Evolutionary conservation across 2,888 invertebrate species (phyloP), one percentile per base, ranked within the genome.

Genomic region (Cinara cedri): DNA sequence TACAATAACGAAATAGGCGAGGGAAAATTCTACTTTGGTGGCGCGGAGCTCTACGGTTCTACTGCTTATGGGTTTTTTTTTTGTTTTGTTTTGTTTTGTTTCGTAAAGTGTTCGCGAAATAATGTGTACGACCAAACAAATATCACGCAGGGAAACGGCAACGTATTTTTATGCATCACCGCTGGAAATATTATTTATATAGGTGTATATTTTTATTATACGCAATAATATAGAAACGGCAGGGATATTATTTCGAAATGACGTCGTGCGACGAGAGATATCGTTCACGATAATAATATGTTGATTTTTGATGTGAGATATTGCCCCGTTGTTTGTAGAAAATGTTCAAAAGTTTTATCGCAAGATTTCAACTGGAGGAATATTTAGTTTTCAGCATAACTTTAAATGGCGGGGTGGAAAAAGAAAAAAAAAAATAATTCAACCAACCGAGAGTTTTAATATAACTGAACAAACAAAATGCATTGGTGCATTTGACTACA

Each of bases 401-500:
- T 44, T 24, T 54, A 13, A 54, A 13, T n/a, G 34, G 63, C 24
- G 34, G 34, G 34, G 34, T 6, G 6, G 34, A 34, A 34, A 34
- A 34, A 34, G 6, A 34, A 34, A 34, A 34, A 34, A 60, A 14
- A 13, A 11, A 63, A 54, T 42, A 54, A 65, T 51, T 34, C 34
- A 44, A 54, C 63, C 34, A 44, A 54, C 63, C 16, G 11, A 54
- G 24, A 44, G 13, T 72, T 72, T 65, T 42, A 54, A 65, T 65
- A 54, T 63, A 21, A 65, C 42, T 51, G 63, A 65, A 44, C 21
- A n/a, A 63, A 74, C 63, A n/a, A 63, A 63, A 74, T 74, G 63
- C 63, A 63, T 63, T 74, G 74, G 74, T 65, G 74, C 74, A 65
- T 54, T 74, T n/a, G 34, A 74, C 42, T 54, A 51, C 51, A 63